A percentile compares a stretch with the other conserved stretches of the same genome.
Evolutionary conservation across 1,140 invertebrate genomes (phyloP).

Genomic region (Temnothorax curvispinosus): DNA sequence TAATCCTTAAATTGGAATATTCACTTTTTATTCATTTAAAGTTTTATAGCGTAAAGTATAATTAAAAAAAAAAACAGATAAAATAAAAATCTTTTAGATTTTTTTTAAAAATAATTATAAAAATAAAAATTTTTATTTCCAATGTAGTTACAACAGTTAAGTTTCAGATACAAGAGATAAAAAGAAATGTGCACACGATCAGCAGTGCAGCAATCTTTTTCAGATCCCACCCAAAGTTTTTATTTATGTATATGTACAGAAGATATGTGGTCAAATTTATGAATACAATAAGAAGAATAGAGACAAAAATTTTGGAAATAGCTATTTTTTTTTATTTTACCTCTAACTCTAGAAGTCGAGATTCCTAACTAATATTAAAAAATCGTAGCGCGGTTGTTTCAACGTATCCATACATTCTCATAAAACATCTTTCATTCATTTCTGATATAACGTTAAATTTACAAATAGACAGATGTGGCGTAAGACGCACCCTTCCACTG

Average conservation of each 20-base stretch:
- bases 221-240: not conserved
- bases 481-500: conserved; percentile 15
- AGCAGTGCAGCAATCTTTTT: no score
- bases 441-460: conserved; percentile 15
- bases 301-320: not conserved
- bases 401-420: not conserved
- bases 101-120: no score
- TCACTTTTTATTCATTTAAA: no score
- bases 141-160: no score
- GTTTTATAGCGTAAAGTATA: no score
- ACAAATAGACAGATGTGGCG: conserved; percentile 31
- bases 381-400: not conserved
- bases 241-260: not conserved
- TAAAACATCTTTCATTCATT: conserved; percentile 14
- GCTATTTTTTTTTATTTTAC: not conserved
- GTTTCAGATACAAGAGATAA: no score
- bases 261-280: not conserved
- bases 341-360: not conserved
- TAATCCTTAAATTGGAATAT: not conserved
- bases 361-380: not conserved
- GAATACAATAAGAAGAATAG: not conserved
- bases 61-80: no score
- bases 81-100: no score
- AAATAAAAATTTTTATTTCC: no score
- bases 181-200: no score